Conservation (phyloP, 2,888 invertebrate species). For the Machimus atricapillus region DNA sequence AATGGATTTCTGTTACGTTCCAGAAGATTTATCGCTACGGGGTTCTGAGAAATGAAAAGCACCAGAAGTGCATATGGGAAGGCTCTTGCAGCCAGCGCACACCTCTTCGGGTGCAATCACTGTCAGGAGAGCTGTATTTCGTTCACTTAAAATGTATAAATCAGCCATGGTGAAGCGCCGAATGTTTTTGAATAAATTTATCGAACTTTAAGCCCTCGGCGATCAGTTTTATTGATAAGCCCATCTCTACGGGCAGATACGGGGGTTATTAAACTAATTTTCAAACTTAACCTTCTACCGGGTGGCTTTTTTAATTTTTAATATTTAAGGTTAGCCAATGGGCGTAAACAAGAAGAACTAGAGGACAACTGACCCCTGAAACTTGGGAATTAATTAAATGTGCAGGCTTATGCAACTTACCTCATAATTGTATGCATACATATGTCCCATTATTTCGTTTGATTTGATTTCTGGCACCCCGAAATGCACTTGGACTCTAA, state of each 20-base stretch:
- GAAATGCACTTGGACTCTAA: no score
- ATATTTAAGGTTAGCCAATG: no score
- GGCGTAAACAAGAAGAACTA: no score
- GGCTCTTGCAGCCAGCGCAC: not conserved
- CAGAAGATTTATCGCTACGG: constrained; percentile 42
- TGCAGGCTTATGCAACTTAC: no score
- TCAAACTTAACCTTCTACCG: no score
- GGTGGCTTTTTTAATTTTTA: no score
- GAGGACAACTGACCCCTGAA: no score
- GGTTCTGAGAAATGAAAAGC: constrained; percentile 39
- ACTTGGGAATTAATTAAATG: no score
- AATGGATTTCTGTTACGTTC: constrained; percentile 44
- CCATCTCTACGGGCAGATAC: not conserved
- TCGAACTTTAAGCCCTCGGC: not conserved
- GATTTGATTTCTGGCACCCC: no score
- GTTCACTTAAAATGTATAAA: not conserved
- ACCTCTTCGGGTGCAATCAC: constrained; percentile 17
- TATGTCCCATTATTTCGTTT: no score
- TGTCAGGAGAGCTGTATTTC: constrained; percentile 13
- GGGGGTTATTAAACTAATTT: no score
- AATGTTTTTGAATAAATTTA: not conserved
- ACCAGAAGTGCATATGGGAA: constrained; percentile 30
- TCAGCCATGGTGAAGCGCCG: not conserved
- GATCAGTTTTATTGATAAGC: not conserved
- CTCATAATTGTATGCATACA: no score